phyloP scores from a whole-genome alignment of 2,113 vertebrate genomes.

The Hylia prasina region DNA sequence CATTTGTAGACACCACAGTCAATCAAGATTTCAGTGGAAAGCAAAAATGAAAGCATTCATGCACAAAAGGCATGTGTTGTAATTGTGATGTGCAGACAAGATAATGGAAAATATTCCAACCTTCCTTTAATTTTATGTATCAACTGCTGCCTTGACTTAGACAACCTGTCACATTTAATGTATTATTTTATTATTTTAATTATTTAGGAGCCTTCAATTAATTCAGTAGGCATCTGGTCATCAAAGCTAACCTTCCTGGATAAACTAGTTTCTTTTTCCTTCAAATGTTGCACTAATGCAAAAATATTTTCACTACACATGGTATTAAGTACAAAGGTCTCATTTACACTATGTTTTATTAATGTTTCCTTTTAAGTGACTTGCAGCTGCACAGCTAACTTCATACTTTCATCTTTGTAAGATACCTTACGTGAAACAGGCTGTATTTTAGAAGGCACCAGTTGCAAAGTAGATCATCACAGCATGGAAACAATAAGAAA shows the following conservation, averaged over 20 bases:
- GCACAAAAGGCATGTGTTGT: conserved; percentile 84
- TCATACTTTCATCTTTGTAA: conserved; percentile 35
- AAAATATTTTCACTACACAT: conserved; percentile 30
- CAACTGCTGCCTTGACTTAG: conserved; percentile 73
- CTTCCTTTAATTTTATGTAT: conserved; percentile 81
- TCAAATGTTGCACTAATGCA: background rate
- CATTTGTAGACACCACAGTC: conserved; percentile 83
- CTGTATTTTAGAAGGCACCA: background rate
- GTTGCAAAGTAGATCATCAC: background rate
- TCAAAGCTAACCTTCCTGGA: background rate
- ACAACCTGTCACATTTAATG: conserved; percentile 76
- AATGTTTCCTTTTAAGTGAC: conserved; percentile 36
- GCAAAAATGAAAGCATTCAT: conserved; percentile 80
- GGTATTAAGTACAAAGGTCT: background rate
- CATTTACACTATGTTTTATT: conserved; percentile 4
- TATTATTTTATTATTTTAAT: conserved; percentile 71
- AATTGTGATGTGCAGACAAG: conserved; percentile 86
- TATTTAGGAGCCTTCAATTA: conserved; percentile 64
- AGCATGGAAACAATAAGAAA: background rate
- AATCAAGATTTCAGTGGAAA: conserved; percentile 86
- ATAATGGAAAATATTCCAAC: conserved; percentile 83
- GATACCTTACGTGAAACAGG: background rate
- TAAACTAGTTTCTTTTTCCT: background rate
- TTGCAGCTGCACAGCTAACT: background rate
- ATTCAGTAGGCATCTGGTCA: conserved; percentile 48